Evolutionary conservation across 2,113 vertebrate species (phyloP).

Genomic region (Pachycephala philippinensis): DNA sequence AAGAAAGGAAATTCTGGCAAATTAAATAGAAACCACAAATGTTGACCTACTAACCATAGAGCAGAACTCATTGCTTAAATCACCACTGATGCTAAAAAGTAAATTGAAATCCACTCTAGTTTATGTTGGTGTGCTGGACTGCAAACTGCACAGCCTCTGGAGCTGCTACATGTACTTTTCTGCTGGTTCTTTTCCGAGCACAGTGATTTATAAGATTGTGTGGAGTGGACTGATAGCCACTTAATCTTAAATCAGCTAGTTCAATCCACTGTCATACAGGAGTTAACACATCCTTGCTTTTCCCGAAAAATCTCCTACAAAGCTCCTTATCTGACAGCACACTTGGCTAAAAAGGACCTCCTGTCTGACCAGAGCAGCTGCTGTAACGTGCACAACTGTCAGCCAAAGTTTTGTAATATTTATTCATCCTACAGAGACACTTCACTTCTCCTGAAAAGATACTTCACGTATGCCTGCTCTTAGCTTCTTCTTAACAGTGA

Average conservation of each 20-base stretch:
- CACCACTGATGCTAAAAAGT: neutral
- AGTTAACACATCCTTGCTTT: neutral
- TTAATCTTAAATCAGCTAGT: neutral
- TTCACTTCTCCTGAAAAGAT: neutral
- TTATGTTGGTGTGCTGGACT: neutral
- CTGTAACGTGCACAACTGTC: neutral
- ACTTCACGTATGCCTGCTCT: neutral
- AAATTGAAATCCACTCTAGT: neutral
- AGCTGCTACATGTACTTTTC: neutral
- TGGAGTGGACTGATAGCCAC: neutral
- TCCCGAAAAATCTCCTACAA: neutral
- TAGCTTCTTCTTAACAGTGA: neutral
- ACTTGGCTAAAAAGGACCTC: neutral
- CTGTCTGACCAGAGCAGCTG: neutral
- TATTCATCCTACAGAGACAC: slow-evolving; percentile 8
- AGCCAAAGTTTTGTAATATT: neutral
- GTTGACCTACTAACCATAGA: slow-evolving; percentile 46
- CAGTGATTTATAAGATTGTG: neutral
- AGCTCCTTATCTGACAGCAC: neutral
- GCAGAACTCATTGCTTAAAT: slow-evolving; percentile 9
- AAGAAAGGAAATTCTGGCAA: slow-evolving; percentile 33
- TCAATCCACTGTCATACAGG: neutral
- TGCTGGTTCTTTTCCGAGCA: neutral
- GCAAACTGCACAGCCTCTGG: neutral
- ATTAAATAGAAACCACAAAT: slow-evolving; percentile 46